Base-by-base conservation (phyloP, 2,888 invertebrate species). In the Thereva unica region DNA sequence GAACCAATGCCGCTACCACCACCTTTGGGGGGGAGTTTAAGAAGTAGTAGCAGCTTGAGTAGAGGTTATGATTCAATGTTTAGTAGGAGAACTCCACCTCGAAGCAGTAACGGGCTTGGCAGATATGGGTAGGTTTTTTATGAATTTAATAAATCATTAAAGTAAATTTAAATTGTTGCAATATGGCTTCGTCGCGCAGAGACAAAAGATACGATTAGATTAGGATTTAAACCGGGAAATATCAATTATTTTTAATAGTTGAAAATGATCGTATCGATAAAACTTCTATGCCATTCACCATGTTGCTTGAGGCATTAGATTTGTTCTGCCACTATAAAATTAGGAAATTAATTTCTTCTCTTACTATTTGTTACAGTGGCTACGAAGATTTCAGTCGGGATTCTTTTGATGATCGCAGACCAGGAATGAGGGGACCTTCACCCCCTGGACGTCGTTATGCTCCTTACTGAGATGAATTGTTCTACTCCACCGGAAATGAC, bases 341-440 rank as follows among this genome's bases (percentile, higher is more conserved):
- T 23, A 23, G 23, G 23, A 23, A 23, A 23, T 23, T 23, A 23
- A 23, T 23, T 23, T 73, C 64, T 68, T 66, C 64, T 71, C 64
- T 71, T 74, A 61, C n/a, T 38, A 49, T 10, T 3, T 38, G 73
- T 61, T 71, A 79, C 84, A 87, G 89, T 76, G 89, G 91, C 84
- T 92, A 91, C 82, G 92, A 93, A 83, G 92, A 92, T 82, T 93
- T 92, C 80, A 92, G 92, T 82, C 85, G 92, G 73, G 92, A 93
- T 83, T 89, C 91, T 55, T 93, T 92, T 82, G 92, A 93, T 82
- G 92, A 93, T 77, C 88, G 92, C 81, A 88, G 81, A 74, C 76
- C 79, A 12, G 81, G 80, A 59, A 87, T 91, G 85, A 87, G 92
- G 74, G 91, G 92, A 76, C 89, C 91, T 52, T 92, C 92, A 68